Base-by-base conservation (phyloP, 2,888 invertebrate genomes). In the Parnassius glacialis region DNA sequence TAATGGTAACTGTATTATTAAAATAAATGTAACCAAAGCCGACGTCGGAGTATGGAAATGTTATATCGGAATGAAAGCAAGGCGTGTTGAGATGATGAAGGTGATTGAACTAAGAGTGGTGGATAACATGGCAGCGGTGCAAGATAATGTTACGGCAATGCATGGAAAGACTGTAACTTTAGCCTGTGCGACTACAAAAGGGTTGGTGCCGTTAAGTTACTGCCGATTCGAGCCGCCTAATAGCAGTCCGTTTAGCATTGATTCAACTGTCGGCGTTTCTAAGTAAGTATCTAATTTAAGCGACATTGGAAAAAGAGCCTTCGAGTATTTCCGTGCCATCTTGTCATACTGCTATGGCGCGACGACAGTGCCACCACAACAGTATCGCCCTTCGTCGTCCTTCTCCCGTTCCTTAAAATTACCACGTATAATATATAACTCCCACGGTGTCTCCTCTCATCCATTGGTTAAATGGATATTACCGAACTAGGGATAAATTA, bases 171-270 rank as follows among this genome's bases (percentile, higher is more conserved):
- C 81, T 7, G 73, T 83, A 1, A 87, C 88, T 0, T 59, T 93
- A 43, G 74, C 78, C 1, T 93, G 93, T 65, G 78, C 80, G 0
- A 87, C 92, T 0, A 84, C 87, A 0, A 82, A 79, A 20, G 80
- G 79, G 0, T 68, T 79, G 42, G 71, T 75, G 3, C 83, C 92
- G 0, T 64, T 92, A 41, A 85, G 83, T 34, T 92, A 93, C 65
- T 93, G 93, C 55, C 79, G 92, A 7, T 92, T 92, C 61, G 87
- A 90, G 52, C 85, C 90, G 2, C 92, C 93, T 0, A 81, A 75
- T 56, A 89, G 83, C 0, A 75, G 67, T 34, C 86, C 92, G 1
- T 92, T 92, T 64, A 87, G 85, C 65, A 88, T 93, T 11, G 84
- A 85, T 64, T 78, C 87, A 1, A 75, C 74, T 16, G 79, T 90